Percentiles rank a stretch among this genome's conserved stretches.
phyloP scores from a whole-genome alignment of 2,797 vertebrate genomes.

The Hylomyscus alleni region DNA sequence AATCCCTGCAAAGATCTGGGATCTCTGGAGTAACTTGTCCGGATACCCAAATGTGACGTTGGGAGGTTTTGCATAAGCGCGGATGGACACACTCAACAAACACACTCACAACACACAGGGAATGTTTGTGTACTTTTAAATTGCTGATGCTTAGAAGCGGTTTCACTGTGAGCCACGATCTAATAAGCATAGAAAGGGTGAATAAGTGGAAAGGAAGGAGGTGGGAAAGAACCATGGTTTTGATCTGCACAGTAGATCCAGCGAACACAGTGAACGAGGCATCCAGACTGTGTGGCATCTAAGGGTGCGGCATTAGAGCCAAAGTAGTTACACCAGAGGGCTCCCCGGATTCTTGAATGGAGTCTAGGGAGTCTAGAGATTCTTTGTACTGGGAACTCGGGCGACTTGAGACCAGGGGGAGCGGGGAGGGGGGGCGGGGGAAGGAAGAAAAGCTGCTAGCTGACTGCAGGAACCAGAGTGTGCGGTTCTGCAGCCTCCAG shows the following conservation, averaged over 20 bases:
- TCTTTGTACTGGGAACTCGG: background rate
- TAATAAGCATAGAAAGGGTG: background rate
- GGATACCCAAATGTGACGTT: conserved; percentile 66
- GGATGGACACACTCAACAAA: conserved; percentile 70
- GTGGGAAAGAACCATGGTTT: background rate
- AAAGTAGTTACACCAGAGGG: background rate
- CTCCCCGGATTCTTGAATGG: background rate
- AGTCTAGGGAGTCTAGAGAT: background rate
- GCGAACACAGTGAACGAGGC: background rate
- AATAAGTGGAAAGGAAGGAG: background rate
- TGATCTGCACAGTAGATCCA: conserved; percentile 41
- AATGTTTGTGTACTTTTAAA: conserved; percentile 35
- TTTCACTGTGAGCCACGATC: background rate
- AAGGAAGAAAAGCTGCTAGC: background rate
- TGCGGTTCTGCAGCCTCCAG: background rate
- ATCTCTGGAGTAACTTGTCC: conserved; percentile 52
- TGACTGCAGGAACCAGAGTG: background rate
- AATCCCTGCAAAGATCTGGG: conserved; percentile 57
- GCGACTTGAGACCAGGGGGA: no score
- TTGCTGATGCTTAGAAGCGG: conserved; percentile 30
- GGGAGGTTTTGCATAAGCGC: conserved; percentile 70
- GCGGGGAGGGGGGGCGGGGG: no score
- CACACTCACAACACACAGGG: background rate
- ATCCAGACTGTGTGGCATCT: background rate
- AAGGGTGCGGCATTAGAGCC: background rate